phyloP scores from a whole-genome alignment of 1,140 invertebrate species.

The Lamellibrachia luymesi region DNA sequence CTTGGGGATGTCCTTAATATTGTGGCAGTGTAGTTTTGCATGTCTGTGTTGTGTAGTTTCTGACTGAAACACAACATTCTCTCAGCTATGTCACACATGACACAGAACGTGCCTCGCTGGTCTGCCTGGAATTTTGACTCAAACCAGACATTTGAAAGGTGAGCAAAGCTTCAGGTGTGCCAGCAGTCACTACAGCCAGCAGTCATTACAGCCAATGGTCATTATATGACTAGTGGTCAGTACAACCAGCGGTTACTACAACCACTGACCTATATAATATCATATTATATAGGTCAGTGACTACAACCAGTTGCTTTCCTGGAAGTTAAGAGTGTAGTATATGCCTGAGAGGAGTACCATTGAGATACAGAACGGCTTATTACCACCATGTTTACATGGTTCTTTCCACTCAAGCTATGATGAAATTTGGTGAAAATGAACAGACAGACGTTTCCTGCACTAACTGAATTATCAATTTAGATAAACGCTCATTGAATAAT shows the following conservation, averaged over 20 bases:
- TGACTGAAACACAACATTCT: neutral
- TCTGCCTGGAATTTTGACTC: slow-evolving; percentile 26
- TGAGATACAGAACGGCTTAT: neutral
- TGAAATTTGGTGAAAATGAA: neutral
- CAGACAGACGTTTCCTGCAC: neutral
- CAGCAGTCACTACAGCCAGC: neutral
- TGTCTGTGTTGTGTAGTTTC: neutral
- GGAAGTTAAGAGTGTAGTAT: neutral
- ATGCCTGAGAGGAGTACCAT: neutral
- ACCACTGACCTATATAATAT: neutral
- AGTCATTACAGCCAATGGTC: neutral
- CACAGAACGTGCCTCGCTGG: neutral
- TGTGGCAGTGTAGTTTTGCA: neutral
- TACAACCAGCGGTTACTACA: neutral
- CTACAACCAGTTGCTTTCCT: neutral
- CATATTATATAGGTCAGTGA: neutral
- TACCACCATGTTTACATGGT: neutral
- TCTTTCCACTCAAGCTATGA: neutral
- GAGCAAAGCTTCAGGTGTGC: slow-evolving; percentile 33
- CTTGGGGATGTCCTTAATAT: no score
- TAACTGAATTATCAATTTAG: neutral
- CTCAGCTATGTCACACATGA: neutral
- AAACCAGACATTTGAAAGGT: slow-evolving; percentile 15
- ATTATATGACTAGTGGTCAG: neutral
- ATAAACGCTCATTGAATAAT: neutral